Base-by-base conservation (phyloP, 2,797 vertebrate species). In the Acipenser oxyrinchus region DNA sequence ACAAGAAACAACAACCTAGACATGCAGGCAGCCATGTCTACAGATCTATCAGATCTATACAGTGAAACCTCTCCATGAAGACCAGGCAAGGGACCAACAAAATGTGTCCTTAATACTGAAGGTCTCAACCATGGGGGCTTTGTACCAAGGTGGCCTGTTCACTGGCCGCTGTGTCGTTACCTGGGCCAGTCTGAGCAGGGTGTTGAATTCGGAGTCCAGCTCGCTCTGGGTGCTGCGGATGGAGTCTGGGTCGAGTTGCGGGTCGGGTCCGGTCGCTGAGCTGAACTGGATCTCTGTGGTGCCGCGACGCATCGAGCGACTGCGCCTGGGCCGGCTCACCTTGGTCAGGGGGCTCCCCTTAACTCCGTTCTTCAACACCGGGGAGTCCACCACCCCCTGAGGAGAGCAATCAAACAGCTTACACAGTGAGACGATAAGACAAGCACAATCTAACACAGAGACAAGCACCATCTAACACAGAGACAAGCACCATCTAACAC, bases 181-280 rank as follows among this genome's bases (percentile, higher is more conserved):
- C 90, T 93, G 81, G 69, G 87, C 77, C 82, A 88, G 77, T 50
- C 49, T 74, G 71, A 63, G 71, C 6, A 95, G 77, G 62, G 71
- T 74, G 68, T 81, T 74, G 0, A 90, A 94, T 69, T 91, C 86
- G 60, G 76, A 76, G 51, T 86, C 86, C 77, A 94, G 78, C 23
- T 65, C 50, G 0, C 79, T 82, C 77, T 94, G 93, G 0, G 85
- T 85, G 69, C 77, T 82, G 71, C 88, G 82, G 70, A 95, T 88
- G 0, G 85, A 88, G n/a, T 87, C 84, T 53, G 84, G 83, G 73
- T 91, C 82, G 81, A 94, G 92, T 72, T 92, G 81, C 1, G 76
- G 76, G 73, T 94, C 92, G 0, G 79, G 79, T 13, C 9, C 23
- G 64, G 60, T 4, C 60, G 78, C 69, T 61, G 73, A 72, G n/a